Conservation (phyloP, 2,113 vertebrate species). For the Taxidea taxus region DNA sequence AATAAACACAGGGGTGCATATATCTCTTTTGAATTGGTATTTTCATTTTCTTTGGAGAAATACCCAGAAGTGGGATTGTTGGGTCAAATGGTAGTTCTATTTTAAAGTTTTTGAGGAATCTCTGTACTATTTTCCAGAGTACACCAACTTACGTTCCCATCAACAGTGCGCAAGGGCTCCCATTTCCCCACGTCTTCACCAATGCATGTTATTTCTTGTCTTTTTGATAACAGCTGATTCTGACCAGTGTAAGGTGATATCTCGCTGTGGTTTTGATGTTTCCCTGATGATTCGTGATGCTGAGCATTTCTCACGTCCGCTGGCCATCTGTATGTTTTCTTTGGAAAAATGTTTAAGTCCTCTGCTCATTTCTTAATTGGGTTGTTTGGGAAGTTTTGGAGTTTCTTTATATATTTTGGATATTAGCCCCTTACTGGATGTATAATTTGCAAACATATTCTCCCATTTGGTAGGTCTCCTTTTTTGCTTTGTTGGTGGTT, state of each 20-base stretch:
- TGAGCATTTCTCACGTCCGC: not conserved
- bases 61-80: not conserved
- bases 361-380: not conserved
- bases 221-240: not conserved
- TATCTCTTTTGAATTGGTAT: not conserved
- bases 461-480: not conserved
- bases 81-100: not conserved
- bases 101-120: not conserved
- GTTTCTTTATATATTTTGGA: not conserved
- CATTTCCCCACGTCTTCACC: not conserved
- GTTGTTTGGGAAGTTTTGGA: not conserved
- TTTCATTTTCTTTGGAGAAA: not conserved
- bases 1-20: not conserved
- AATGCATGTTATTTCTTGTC: not conserved
- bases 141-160: not conserved
- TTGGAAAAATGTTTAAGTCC: not conserved
- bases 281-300: not conserved
- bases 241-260: not conserved
- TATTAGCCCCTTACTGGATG: not conserved
- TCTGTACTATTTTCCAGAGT: not conserved
- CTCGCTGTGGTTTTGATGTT: not conserved
- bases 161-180: not conserved
- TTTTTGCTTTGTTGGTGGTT: not conserved
- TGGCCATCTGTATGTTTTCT: not conserved
- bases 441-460: not conserved